Evolutionary conservation across 1,140 invertebrate genomes (phyloP).

Genomic region (Ceratitis capitata): DNA sequence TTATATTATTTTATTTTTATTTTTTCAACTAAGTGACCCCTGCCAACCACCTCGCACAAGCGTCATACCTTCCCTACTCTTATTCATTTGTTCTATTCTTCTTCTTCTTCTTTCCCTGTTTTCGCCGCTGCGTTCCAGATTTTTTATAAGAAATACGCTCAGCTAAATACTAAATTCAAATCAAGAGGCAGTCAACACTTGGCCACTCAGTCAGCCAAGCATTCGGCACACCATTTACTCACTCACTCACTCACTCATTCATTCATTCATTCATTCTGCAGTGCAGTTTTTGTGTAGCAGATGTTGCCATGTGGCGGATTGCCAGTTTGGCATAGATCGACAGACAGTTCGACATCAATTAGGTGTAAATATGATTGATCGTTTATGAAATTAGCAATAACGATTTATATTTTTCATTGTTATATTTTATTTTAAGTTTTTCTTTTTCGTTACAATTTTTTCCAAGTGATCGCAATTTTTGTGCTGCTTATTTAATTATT

Average conservation of each 20-base stretch:
- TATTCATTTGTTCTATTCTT: no score
- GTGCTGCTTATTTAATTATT: slow-evolving; percentile 25
- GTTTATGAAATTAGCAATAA: slow-evolving; percentile 58
- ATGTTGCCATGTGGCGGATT: not conserved
- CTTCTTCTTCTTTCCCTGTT: no score
- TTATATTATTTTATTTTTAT: no score
- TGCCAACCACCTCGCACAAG: no score
- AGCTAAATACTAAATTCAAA: slow-evolving; percentile 1
- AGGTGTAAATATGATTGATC: slow-evolving; percentile 58
- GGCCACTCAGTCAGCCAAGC: not conserved
- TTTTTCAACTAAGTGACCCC: no score
- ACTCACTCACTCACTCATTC: not conserved
- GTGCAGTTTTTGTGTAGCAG: not conserved
- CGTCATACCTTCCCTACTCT: no score
- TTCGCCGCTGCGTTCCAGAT: not conserved
- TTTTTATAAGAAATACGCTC: not conserved
- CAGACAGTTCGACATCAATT: slow-evolving; percentile 38
- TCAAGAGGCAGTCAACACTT: not conserved
- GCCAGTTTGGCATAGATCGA: not conserved
- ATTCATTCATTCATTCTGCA: not conserved
- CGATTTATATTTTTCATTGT: slow-evolving; percentile 4
- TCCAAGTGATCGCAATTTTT: not conserved
- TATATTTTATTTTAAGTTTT: slow-evolving; percentile 42
- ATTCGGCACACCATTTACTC: not conserved
- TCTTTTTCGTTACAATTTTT: not conserved